phyloP scores from a whole-genome alignment of 2,113 vertebrate genomes.

The Cheirogaleus medius region DNA sequence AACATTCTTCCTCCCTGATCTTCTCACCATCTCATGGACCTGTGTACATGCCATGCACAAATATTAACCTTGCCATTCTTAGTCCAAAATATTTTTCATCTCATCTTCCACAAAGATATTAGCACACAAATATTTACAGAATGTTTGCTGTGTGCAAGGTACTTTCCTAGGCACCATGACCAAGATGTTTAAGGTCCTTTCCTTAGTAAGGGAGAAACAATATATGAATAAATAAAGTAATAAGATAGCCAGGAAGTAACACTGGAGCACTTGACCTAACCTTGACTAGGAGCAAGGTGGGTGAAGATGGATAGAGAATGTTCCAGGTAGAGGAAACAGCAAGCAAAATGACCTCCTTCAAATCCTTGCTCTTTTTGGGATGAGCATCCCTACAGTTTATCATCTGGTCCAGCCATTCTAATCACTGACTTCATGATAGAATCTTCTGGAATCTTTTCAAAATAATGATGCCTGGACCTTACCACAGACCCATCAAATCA shows the following conservation, averaged over 20 bases:
- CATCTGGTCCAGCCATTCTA: neutral
- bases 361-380: neutral
- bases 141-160: neutral
- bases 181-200: neutral
- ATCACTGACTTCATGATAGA: neutral
- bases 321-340: neutral
- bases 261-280: neutral
- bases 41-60: neutral
- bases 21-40: neutral
- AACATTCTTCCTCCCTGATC: neutral
- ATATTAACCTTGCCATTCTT: neutral
- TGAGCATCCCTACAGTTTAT: neutral
- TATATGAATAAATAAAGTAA: neutral
- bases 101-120: neutral
- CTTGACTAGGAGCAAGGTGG: neutral
- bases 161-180: neutral
- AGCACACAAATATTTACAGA: neutral
- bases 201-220: neutral
- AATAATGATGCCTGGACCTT: neutral
- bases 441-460: neutral
- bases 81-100: neutral
- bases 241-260: neutral
- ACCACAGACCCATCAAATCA: neutral
- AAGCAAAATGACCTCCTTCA: neutral
- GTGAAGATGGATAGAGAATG: neutral